Evolutionary conservation across 2,888 invertebrate genomes (phyloP), one percentile per base, ranked within the genome.

Genomic region (Drosophila neotestacea): DNA sequence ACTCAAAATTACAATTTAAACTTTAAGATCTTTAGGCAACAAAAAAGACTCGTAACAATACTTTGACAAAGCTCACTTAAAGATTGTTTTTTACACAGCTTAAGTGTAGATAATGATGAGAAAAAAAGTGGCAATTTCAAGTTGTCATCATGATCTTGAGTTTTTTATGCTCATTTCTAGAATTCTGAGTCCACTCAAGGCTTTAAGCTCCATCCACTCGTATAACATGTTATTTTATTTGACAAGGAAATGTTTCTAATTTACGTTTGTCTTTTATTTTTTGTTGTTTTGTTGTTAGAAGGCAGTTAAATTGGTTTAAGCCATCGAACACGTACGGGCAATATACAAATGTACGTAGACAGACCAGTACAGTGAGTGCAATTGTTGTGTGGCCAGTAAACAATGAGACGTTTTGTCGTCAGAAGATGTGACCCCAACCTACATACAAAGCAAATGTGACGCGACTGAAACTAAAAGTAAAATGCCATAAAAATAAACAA

Each of bases 401-500:
- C 83, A 82, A 82, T 82, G 79, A 62, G 79, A 66, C 51, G 67
- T 65, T 72, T 74, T 74, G 78, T 81, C 75, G 79, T 76, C 76
- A 69, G 78, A 78, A 78, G 77, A 80, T 80, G 72, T 86, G 85
- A 88, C 85, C 85, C 85, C 88, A 85, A 85, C 85, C 85, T 84
- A 85, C 81, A 85, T 85, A 75, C 65, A 70, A 66, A 68, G 52
- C 56, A 46, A 44, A 44, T 27, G 34, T 69, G 73, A 61, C 79
- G 81, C 67, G 81, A 73, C 70, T 74, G 83, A 88, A 88, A 83
- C 81, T 69, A 83, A 85, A 75, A 88, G 86, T 88, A 71, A 88
- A 85, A 79, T 83, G 79, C 74, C 84, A 84, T 75, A 70, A 81
- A 85, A 85, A 76, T 66, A 64, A 77, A 56, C 81, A 58, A 66